Evolutionary conservation across 2,113 vertebrate genomes (phyloP).

Genomic region (Nycticebus coucang): DNA sequence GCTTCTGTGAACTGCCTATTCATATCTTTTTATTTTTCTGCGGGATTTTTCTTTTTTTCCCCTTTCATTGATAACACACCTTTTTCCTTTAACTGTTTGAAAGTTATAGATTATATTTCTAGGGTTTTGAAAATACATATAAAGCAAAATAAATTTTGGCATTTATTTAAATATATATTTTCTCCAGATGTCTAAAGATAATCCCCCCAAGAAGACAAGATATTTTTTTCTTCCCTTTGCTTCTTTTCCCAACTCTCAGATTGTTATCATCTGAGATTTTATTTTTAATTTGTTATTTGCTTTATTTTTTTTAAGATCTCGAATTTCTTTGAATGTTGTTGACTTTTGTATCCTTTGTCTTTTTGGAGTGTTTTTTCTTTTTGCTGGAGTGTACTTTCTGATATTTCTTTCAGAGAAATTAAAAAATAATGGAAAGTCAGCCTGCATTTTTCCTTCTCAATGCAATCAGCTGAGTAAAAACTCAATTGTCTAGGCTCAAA

Average conservation of each 20-base stretch:
- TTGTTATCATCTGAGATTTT: not conserved
- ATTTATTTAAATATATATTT: not conserved
- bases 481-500: not conserved
- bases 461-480: not conserved
- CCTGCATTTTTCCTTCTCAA: not conserved
- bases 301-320: slow-evolving; percentile 5
- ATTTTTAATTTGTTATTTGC: not conserved
- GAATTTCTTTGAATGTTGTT: not conserved
- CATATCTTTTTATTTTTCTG: not conserved
- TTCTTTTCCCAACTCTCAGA: not conserved
- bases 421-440: not conserved
- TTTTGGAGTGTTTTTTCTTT: slow-evolving; percentile 4
- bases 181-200: not conserved
- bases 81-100: slow-evolving; percentile 11
- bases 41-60: not conserved
- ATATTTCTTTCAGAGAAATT: slow-evolving; percentile 37
- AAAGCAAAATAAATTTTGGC: not conserved
- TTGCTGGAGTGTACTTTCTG: not conserved
- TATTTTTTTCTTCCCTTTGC: not conserved
- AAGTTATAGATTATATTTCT: not conserved
- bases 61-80: not conserved
- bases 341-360: not conserved
- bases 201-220: not conserved
- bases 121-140: not conserved
- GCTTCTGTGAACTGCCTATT: not conserved